These are phyloP conservation scores for Sus scrofa DNA, from an alignment of 2,113 vertebrate species.

Conservation along the genomic window T2T-Sscrofa CM000824.6:158893001-158893500, in stretches of 20 bases:
- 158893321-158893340: slow-evolving; percentile 16
- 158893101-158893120: not conserved
- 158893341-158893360: slow-evolving; percentile 2
- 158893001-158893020: not conserved
- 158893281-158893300: slow-evolving; percentile 38
- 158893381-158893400: not conserved
- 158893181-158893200: not conserved
- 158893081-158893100: not conserved
- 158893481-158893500: too few relatives aligned
- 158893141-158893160: not conserved
- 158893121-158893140: not conserved
- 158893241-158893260: slow-evolving; percentile 31
- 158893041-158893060: not conserved
- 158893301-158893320: not conserved
- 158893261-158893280: not conserved
- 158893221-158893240: not conserved
- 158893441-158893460: too few relatives aligned
- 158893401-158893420: too few relatives aligned
- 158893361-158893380: slow-evolving; percentile 12
- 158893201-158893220: not conserved
- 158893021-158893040: not conserved
- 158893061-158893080: not conserved
- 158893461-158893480: too few relatives aligned
- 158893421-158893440: too few relatives aligned
- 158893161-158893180: not conserved